Percentiles rank a stretch among this genome's conserved stretches.
These are phyloP conservation scores for Heptranchias perlo DNA, from an alignment of 2,113 vertebrate species.

Conservation along the genomic window DNA sequence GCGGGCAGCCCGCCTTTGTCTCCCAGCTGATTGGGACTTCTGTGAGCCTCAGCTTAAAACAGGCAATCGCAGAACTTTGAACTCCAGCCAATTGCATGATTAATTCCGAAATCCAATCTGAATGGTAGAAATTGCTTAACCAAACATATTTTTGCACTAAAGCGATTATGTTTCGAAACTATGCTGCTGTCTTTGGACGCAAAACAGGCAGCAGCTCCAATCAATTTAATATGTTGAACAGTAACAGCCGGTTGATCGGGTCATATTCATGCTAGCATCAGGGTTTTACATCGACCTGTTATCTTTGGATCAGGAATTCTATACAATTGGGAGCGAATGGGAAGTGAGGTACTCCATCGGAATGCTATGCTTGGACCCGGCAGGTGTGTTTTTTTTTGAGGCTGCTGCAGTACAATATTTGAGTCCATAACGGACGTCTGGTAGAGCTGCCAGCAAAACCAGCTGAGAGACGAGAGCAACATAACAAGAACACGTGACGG, in stretches of 20 bases:
- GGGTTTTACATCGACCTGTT: neutral
- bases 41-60: neutral
- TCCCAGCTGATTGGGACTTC: neutral
- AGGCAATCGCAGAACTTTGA: neutral
- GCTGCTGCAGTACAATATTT: neutral
- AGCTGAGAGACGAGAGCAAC: neutral
- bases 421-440: neutral
- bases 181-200: neutral
- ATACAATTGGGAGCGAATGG: neutral
- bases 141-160: neutral
- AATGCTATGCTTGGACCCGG: conserved; percentile 11
- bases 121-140: neutral
- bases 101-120: neutral
- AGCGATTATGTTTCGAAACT: neutral
- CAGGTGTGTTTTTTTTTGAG: neutral
- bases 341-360: neutral
- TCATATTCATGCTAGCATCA: neutral
- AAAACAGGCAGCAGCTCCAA: neutral
- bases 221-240: neutral
- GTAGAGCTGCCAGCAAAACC: neutral
- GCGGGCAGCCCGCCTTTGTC: too few relatives aligned
- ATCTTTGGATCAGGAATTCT: neutral
- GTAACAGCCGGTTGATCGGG: neutral
- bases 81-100: neutral
- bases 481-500: neutral